Evolutionary conservation across 2,113 vertebrate genomes (phyloP), one percentile per base, ranked within the genome.

Genomic region (Istiophorus platypterus): DNA sequence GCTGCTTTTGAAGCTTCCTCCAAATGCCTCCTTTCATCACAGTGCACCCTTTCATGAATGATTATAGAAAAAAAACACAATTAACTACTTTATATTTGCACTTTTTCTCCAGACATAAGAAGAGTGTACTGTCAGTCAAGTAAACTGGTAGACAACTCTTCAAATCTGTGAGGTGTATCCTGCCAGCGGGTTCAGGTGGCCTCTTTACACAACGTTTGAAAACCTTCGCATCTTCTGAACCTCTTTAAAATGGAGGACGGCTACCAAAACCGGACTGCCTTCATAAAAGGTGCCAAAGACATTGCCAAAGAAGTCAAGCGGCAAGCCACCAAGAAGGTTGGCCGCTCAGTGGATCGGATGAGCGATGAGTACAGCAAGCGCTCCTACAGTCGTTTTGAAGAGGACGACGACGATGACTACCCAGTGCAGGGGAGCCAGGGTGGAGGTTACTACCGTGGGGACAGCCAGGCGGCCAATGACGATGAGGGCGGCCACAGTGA

Each of bases 301-400:
- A 98, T 99, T 24, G 98, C 98, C 88, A 98, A 98, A 93, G 98
- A 99, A 85, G 97, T 99, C 85, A 97, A 99, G 92, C 95, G 95
- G 13, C 98, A 99, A 0, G 97, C 98, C 0, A 61, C 95, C 59
- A 98, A 97, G 95, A 99, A 99, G 87, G 96, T 98, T 22, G 96
- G 96, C 72, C 96, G 96, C 58, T 95, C 97, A 12, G 92, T 97
- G 82, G 97, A 99, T 90, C 93, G 94, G 4, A 0, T 99, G 93
- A 93, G 93, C 59, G 98, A 99, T 0, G 97, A 99, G 73, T 99
- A 99, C 94, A 97, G 96, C 73, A 96, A 95, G 57, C 96, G 97
- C 67, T 98, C 98, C 61, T 99, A 99, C 91, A 93, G 95, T 8
- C 97, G 97, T 56, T 99, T 99, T 0, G 96, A 98, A 92, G 97